These are phyloP conservation scores for Elymnias hypermnestra DNA, from an alignment of 1,140 invertebrate genomes.

Conservation along the genomic window DNA sequence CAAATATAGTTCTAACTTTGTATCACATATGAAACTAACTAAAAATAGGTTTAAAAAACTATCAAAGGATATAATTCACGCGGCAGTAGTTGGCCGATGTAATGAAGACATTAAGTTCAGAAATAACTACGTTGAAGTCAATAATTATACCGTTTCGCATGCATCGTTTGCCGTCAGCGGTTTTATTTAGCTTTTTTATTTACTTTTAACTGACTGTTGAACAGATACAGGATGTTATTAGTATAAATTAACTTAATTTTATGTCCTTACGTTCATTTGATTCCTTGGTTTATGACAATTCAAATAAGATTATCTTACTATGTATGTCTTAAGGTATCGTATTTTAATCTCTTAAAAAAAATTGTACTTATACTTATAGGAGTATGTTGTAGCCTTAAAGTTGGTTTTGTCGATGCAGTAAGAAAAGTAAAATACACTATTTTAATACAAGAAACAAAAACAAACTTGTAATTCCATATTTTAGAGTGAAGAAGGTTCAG, in stretches of 20 bases:
- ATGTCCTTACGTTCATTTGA: neutral
- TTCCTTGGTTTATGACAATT: neutral
- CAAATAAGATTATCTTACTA: too few relatives aligned
- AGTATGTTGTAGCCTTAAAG: too few relatives aligned
- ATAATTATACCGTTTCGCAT: constrained; percentile 5
- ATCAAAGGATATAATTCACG: neutral
- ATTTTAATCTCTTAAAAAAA: too few relatives aligned
- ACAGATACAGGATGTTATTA: neutral
- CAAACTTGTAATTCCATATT: too few relatives aligned
- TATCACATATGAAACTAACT: too few relatives aligned
- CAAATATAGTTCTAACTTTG: too few relatives aligned
- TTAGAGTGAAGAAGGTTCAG: too few relatives aligned
- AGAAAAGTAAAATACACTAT: too few relatives aligned
- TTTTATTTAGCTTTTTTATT: constrained; percentile 6
- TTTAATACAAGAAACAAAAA: too few relatives aligned
- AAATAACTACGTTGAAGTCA: neutral
- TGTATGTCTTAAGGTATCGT: too few relatives aligned
- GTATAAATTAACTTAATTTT: neutral
- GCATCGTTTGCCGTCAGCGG: neutral
- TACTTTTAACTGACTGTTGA: constrained; percentile 2
- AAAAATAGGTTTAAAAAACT: neutral
- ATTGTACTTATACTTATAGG: too few relatives aligned
- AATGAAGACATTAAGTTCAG: constrained; percentile 9
- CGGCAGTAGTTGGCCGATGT: constrained; percentile 2
- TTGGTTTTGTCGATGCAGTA: too few relatives aligned